Evolutionary conservation across 2,113 vertebrate genomes (phyloP).

Genomic region (Rhea americana): DNA sequence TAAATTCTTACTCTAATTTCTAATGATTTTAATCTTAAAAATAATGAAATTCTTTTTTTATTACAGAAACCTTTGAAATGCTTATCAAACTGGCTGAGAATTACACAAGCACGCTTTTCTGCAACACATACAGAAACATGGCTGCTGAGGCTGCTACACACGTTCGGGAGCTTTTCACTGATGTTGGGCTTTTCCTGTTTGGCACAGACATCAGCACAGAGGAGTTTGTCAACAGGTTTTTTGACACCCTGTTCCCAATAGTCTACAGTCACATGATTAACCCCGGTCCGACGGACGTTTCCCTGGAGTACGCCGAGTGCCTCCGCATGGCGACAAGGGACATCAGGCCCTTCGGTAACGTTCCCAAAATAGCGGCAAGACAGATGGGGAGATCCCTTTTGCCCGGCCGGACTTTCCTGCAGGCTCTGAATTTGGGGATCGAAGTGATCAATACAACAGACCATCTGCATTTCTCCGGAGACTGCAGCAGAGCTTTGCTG

Average conservation of each 20-base stretch:
- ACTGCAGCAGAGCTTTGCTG: slow-evolving; percentile 84
- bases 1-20: not conserved
- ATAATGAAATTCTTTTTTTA: not conserved
- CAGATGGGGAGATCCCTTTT: slow-evolving; percentile 78
- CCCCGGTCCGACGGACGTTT: slow-evolving; percentile 70
- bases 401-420: slow-evolving; percentile 81
- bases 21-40: not conserved
- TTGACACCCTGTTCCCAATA: slow-evolving; percentile 85
- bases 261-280: slow-evolving; percentile 83
- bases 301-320: slow-evolving; percentile 80
- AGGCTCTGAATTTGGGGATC: slow-evolving; percentile 87
- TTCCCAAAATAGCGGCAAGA: slow-evolving; percentile 71
- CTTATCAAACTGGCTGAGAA: slow-evolving; percentile 86
- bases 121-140: slow-evolving; percentile 76
- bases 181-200: slow-evolving; percentile 86
- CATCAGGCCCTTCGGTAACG: slow-evolving; percentile 77
- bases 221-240: slow-evolving; percentile 84
- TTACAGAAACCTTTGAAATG: slow-evolving; percentile 84
- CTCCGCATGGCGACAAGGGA: slow-evolving; percentile 70
- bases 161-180: slow-evolving; percentile 84
- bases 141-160: slow-evolving; percentile 69
- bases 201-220: slow-evolving; percentile 81
- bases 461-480: slow-evolving; percentile 83
- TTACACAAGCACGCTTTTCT: slow-evolving; percentile 80
- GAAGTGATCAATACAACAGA: slow-evolving; percentile 93